Percentiles rank a stretch among this genome's conserved stretches.
These are phyloP conservation scores for Sphyrna mokarran DNA, from an alignment of 2,113 vertebrate genomes.

Conservation along the genomic window DNA sequence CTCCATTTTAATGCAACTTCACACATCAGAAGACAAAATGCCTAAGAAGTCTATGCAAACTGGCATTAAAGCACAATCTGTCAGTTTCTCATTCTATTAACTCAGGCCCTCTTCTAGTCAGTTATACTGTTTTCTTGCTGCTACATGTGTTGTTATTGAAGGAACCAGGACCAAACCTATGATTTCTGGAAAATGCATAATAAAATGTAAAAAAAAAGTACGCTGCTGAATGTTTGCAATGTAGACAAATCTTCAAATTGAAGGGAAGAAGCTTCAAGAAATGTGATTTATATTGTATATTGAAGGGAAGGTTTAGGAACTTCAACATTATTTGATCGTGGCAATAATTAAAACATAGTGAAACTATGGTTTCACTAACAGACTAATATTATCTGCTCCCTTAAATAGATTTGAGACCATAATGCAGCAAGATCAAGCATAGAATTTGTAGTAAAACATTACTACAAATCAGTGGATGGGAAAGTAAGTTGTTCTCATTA, in stretches of 20 bases:
- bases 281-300: background rate
- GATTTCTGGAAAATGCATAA: background rate
- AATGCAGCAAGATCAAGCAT: background rate
- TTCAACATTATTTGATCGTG: background rate
- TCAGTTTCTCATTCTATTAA: background rate
- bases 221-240: background rate
- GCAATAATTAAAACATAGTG: background rate
- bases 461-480: background rate
- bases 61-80: no score
- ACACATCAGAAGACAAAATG: no score
- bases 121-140: background rate
- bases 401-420: background rate
- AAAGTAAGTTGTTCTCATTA: background rate
- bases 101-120: background rate
- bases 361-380: background rate
- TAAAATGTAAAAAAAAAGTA: background rate
- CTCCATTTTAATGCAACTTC: no score
- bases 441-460: background rate
- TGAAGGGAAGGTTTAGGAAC: background rate
- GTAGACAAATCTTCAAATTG: background rate
- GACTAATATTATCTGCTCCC: background rate
- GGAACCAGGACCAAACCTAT: background rate
- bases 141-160: background rate
- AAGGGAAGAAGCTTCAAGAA: background rate
- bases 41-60: no score